Evolutionary conservation across 2,888 invertebrate species (phyloP), one percentile per base, ranked within the genome.

Genomic region (Melolontha melolontha): DNA sequence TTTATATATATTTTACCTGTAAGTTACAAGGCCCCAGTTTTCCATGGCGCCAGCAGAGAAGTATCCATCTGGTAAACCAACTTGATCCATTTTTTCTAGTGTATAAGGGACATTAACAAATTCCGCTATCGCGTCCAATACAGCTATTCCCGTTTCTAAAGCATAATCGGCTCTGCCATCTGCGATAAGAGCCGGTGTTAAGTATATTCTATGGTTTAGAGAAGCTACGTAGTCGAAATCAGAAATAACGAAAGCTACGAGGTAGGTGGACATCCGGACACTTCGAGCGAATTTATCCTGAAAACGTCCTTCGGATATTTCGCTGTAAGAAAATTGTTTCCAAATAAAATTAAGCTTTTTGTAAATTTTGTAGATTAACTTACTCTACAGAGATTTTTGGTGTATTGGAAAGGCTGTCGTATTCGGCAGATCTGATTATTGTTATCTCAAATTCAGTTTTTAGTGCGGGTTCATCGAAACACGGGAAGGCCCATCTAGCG

Each of bases 1-100:
- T n/a, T n/a, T n/a, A n/a, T n/a, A n/a, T n/a, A n/a, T n/a, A n/a
- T n/a, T n/a, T 22, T 52, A 27, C 12, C 29, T 10, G 84, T 92
- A 95, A 1, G 93, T 93, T 34, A 94, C 91, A 47, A 96, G 82
- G 5, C 96, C 96, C 96, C 96, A 96, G 80, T 96, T 97, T 80
- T 97, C 96, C 96, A 96, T 96, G 40, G 95, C 96, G 16, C 92
- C 92, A 70, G 92, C 90, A 27, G 89, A 86, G 77, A 95, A 95
- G 42, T 70, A 72, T 8, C 42, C 62, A 75, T 95, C 92, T 0
- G 95, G 93, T 10, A 96, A 88, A 0, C 94, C 94, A 1, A 92
- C 91, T 72, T 93, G 89, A 75, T 94, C 92, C 78, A 93, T 84
- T 81, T 95, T 94, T 0, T 87, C 86, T 1, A 74, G 16, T 41